Percentiles rank a stretch among this genome's conserved stretches.
Conservation (phyloP, 2,888 invertebrate genomes). For the Cotesia congregata region DNA sequence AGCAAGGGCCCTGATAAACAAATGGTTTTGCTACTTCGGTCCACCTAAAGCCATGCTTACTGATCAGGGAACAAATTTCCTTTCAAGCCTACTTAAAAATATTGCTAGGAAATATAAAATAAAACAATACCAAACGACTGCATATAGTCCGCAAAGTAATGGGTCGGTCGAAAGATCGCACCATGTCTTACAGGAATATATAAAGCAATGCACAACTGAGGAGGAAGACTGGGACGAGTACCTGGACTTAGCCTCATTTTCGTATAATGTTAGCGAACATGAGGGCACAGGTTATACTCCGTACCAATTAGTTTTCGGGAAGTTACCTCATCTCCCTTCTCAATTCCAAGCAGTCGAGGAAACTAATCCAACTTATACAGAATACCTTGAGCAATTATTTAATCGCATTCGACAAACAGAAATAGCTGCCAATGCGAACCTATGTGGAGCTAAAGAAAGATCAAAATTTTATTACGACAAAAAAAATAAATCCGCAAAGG, state of each 20-base stretch:
- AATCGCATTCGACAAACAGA: conserved; percentile 4
- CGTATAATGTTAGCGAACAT: conserved; percentile 42
- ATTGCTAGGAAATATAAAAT: conserved; percentile 36
- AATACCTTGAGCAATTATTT: conserved; percentile 27
- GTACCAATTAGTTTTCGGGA: conserved; percentile 44
- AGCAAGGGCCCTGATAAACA: conserved; percentile 23
- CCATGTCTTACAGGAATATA: conserved; percentile 43
- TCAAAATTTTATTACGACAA: conserved; percentile 26
- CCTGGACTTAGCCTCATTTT: conserved; percentile 41
- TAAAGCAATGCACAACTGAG: conserved; percentile 40
- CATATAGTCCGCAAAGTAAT: conserved; percentile 42
- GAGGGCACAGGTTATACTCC: conserved; percentile 44
- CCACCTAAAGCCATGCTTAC: conserved; percentile 38
- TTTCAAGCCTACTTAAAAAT: conserved; percentile 33
- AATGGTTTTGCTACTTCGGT: conserved; percentile 35
- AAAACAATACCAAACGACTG: conserved; percentile 30
- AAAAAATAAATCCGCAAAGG: conserved; percentile 26
- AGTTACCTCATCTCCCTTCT: conserved; percentile 41
- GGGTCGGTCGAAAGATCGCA: conserved; percentile 45
- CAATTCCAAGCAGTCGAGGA: conserved; percentile 15
- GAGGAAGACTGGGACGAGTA: conserved; percentile 39
- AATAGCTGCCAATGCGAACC: conserved; percentile 13
- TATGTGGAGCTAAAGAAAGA: conserved; percentile 21
- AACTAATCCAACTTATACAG: conserved; percentile 26
- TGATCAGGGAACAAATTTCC: conserved; percentile 41